Evolutionary conservation across 2,113 vertebrate genomes (phyloP).

Genomic region (Vicugna pacos): DNA sequence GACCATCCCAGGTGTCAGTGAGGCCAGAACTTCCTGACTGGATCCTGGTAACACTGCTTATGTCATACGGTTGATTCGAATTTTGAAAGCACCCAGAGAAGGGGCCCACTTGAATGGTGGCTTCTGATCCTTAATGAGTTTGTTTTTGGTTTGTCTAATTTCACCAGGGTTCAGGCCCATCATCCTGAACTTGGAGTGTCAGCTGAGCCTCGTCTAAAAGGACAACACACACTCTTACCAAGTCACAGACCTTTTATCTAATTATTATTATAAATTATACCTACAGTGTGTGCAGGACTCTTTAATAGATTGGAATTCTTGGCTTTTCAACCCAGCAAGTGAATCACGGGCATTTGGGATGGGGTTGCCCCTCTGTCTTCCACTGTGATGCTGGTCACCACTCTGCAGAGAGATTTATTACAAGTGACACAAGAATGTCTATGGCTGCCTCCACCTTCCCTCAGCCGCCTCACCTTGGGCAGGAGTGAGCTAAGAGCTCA

Average conservation of each 20-base stretch:
- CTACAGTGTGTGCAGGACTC: not conserved
- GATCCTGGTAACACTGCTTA: not conserved
- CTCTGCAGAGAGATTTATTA: not conserved
- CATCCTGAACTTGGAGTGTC: not conserved
- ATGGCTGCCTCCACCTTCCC: not conserved
- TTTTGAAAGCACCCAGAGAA: not conserved
- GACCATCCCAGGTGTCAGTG: not conserved
- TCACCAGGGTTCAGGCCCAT: no score
- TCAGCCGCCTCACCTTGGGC: not conserved
- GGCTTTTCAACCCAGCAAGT: not conserved
- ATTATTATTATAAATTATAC: not conserved
- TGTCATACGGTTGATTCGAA: no score
- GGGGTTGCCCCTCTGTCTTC: no score
- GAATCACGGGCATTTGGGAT: not conserved
- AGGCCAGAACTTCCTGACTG: not conserved
- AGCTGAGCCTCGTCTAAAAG: not conserved
- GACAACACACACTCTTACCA: not conserved
- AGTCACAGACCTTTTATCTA: not conserved
- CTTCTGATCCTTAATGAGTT: not conserved
- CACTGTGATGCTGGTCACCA: fast-evolving
- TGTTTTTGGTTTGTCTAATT: not conserved
- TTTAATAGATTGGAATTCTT: not conserved
- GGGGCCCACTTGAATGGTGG: not conserved
- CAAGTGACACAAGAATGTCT: not conserved
- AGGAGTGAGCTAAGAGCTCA: not conserved